Percentiles rank a stretch among this genome's conserved stretches.
Evolutionary conservation across 2,888 invertebrate genomes (phyloP).

Genomic region (Chalcosyrphus nemorum): DNA sequence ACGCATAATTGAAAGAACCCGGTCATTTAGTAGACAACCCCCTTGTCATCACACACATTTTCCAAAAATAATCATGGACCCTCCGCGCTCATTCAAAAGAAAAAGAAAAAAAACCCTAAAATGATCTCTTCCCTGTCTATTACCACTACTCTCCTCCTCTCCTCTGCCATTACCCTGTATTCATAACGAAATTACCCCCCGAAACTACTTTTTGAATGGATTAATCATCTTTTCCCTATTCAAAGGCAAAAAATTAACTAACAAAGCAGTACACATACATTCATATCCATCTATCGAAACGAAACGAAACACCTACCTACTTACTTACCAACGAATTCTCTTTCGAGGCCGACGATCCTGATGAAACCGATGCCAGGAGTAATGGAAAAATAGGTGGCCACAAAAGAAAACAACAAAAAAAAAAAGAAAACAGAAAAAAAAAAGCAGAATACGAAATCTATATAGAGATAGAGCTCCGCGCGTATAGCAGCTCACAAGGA

Average conservation of each 20-base stretch:
- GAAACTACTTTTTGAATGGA: constrained; percentile 55
- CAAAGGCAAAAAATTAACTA: constrained; percentile 57
- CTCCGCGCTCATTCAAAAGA: not conserved
- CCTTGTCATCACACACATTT: too few species aligned
- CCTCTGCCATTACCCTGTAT: constrained; percentile 21
- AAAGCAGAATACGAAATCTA: constrained; percentile 33
- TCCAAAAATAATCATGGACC: not conserved
- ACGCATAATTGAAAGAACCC: too few species aligned
- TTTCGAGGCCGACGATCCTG: constrained; percentile 65
- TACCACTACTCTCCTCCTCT: not conserved
- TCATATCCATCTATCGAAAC: not conserved
- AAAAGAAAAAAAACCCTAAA: constrained; percentile 13
- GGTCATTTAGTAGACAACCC: too few species aligned
- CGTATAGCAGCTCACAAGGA: constrained; percentile 42
- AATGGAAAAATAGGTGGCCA: constrained; percentile 12
- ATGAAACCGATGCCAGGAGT: constrained; percentile 56
- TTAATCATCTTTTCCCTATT: constrained; percentile 56
- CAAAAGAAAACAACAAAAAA: not conserved
- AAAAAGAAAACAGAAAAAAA: too few species aligned
- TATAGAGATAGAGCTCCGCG: constrained; percentile 19
- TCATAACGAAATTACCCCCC: constrained; percentile 54
- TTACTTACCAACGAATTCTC: constrained; percentile 13
- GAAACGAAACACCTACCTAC: constrained; percentile 9
- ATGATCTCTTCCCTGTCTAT: not conserved
- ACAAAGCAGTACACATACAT: not conserved